A percentile compares a stretch with the other conserved stretches of the same genome.
These are phyloP conservation scores for Pyrrhia umbra DNA, from an alignment of 2,888 invertebrate species.

Conservation along the genomic window DNA sequence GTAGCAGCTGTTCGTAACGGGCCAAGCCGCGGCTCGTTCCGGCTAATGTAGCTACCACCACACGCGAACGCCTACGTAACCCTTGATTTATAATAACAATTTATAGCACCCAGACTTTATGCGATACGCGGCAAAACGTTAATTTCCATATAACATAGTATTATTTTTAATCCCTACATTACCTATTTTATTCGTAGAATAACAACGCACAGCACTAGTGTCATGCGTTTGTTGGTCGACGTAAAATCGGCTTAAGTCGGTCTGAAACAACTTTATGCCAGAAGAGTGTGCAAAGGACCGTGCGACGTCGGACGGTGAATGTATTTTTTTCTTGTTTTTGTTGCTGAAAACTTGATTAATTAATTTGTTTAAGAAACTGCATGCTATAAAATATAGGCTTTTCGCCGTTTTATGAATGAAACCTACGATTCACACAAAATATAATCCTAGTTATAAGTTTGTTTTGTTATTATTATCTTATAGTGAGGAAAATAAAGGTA, in stretches of 20 bases:
- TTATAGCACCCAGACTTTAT: conserved; percentile 53
- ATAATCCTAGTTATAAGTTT: no score
- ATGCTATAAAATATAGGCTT: conserved; percentile 1
- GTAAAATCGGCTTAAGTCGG: conserved; percentile 6
- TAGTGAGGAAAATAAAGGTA: no score
- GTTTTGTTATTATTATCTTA: no score
- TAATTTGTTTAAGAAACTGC: conserved; percentile 16
- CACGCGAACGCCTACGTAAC: conserved; percentile 51
- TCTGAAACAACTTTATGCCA: conserved; percentile 14
- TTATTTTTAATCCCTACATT: not conserved
- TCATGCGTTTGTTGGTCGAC: not conserved
- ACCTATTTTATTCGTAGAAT: not conserved
- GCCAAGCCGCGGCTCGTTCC: conserved; percentile 61
- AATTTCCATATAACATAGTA: conserved; percentile 10
- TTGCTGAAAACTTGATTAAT: conserved; percentile 15
- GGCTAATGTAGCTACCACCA: conserved; percentile 61
- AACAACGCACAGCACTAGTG: not conserved
- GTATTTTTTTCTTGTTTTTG: not conserved
- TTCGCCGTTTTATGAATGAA: not conserved
- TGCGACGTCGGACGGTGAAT: conserved; percentile 14
- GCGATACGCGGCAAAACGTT: conserved; percentile 36
- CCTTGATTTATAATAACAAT: conserved; percentile 66
- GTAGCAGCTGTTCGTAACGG: conserved; percentile 69
- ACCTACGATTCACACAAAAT: no score
- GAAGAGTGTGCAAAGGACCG: conserved; percentile 6